A percentile compares a stretch with the other conserved stretches of the same genome.
phyloP scores from a whole-genome alignment of 2,113 vertebrate genomes.

The Leucoraja erinaceus region DNA sequence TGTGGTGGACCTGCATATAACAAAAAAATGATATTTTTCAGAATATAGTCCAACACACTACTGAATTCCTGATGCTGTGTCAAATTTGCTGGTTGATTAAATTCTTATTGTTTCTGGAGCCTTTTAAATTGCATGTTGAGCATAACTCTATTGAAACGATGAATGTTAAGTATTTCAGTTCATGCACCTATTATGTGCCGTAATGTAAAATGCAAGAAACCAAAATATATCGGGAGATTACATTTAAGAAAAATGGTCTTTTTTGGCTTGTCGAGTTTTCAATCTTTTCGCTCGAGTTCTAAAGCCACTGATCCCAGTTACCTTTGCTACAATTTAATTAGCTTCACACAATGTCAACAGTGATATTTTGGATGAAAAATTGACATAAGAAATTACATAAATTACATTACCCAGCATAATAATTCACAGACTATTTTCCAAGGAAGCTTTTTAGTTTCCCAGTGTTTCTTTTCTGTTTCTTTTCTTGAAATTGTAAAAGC shows the following conservation, averaged over 20 bases:
- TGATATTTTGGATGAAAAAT: neutral
- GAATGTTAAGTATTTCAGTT: neutral
- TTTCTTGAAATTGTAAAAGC: neutral
- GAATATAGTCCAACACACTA: neutral
- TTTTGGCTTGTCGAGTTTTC: neutral
- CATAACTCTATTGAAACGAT: neutral
- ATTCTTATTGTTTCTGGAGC: neutral
- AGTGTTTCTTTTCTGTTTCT: neutral
- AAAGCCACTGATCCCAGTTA: neutral
- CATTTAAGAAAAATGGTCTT: neutral
- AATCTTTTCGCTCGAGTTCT: neutral
- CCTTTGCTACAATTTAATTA: neutral
- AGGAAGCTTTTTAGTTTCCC: neutral
- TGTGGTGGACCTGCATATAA: no score
- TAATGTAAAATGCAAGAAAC: neutral
- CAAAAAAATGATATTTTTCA: neutral
- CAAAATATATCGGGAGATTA: neutral
- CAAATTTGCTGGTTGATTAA: neutral
- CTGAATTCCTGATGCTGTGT: neutral
- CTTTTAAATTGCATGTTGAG: neutral
- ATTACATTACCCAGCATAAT: neutral
- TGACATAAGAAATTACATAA: neutral
- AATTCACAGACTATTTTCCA: slow-evolving; percentile 17
- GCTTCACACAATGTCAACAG: neutral
- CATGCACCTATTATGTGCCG: neutral